Evolutionary conservation across 2,888 invertebrate species (phyloP).

Genomic region (Acrobasis consociella): DNA sequence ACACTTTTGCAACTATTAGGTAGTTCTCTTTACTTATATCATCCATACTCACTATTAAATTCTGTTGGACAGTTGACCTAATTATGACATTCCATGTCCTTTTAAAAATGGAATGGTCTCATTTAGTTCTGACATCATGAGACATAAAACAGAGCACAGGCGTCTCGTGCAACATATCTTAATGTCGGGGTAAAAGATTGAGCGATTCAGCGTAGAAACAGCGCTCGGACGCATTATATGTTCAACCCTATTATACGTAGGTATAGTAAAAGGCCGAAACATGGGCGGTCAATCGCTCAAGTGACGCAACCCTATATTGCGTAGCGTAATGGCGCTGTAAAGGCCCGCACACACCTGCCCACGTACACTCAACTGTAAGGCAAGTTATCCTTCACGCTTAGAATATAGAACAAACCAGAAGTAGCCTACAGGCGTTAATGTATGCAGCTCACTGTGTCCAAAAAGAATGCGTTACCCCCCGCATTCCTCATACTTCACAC

Average conservation of each 20-base stretch:
- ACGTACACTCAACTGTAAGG: too few relatives aligned
- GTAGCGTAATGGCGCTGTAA: slow-evolving; percentile 26
- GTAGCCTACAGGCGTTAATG: too few relatives aligned
- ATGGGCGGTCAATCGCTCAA: slow-evolving; percentile 62
- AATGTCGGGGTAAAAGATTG: slow-evolving; percentile 22
- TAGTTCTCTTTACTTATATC: too few relatives aligned
- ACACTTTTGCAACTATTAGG: too few relatives aligned
- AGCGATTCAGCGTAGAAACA: slow-evolving; percentile 20
- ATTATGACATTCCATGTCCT: neutral
- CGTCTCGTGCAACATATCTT: slow-evolving; percentile 20
- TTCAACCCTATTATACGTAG: slow-evolving; percentile 19
- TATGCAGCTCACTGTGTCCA: too few relatives aligned
- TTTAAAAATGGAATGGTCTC: slow-evolving; percentile 4
- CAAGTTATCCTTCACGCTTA: too few relatives aligned
- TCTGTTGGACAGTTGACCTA: neutral
- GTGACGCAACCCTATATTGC: slow-evolving; percentile 34
- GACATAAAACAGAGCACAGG: slow-evolving; percentile 14
- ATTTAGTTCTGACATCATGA: slow-evolving; percentile 18
- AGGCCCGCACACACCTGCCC: slow-evolving; percentile 31
- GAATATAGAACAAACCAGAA: too few relatives aligned
- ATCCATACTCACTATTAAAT: neutral
- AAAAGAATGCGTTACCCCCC: too few relatives aligned
- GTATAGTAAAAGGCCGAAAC: slow-evolving; percentile 28
- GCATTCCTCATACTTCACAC: too few relatives aligned
- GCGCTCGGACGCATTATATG: slow-evolving; percentile 22